A percentile compares a stretch with the other conserved stretches of the same genome.
phyloP scores from a whole-genome alignment of 1,140 invertebrate genomes.

The Condylostylus longicornis region DNA sequence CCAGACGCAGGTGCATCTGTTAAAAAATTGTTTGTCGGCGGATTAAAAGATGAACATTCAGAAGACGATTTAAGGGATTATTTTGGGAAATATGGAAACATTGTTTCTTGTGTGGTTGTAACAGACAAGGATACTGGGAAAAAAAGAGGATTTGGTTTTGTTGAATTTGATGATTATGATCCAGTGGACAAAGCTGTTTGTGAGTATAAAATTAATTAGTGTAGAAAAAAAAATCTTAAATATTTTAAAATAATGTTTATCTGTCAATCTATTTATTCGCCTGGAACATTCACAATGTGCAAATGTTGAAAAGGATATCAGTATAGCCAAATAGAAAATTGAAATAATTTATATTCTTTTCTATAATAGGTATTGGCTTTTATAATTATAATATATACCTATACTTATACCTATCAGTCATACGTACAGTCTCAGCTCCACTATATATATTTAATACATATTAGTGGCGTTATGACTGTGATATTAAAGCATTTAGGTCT shows the following conservation, averaged over 20 bases:
- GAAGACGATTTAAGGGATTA: constrained; percentile 76
- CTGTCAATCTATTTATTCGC: background rate
- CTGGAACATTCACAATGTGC: no score
- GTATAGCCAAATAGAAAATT: no score
- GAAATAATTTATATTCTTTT: no score
- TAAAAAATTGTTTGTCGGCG: constrained; percentile 89
- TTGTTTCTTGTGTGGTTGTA: constrained; percentile 76
- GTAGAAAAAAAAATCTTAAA: background rate
- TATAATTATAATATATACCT: no score
- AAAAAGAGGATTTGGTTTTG: constrained; percentile 89
- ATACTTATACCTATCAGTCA: no score
- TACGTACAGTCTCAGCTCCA: no score
- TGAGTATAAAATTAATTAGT: constrained; percentile 25
- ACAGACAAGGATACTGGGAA: constrained; percentile 82
- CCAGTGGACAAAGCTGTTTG: constrained; percentile 88
- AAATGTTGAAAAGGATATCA: no score
- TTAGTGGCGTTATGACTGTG: no score
- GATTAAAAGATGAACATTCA: constrained; percentile 79
- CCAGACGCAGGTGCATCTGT: constrained; percentile 88
- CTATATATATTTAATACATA: no score
- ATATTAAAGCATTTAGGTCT: no score
- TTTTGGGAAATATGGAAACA: constrained; percentile 72
- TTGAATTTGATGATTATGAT: constrained; percentile 94
- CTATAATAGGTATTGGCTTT: no score
- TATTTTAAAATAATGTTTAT: background rate